Conservation (phyloP, 2,888 invertebrate genomes). For the Crepidodera aurea region DNA sequence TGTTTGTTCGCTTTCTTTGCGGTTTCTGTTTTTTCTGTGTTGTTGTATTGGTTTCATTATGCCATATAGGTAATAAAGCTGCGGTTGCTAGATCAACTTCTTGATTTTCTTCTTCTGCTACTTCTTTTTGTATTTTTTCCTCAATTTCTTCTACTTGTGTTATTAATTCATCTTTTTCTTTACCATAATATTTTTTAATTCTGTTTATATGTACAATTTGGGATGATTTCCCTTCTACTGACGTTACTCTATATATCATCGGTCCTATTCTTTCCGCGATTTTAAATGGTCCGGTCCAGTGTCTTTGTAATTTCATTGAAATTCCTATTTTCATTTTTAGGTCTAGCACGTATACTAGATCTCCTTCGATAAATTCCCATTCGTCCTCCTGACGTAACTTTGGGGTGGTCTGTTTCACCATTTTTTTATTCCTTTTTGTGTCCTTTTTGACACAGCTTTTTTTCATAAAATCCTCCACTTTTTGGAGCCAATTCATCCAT, state of each 20-base stretch:
- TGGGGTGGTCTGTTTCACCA: not conserved
- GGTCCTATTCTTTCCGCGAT: conserved; percentile 6
- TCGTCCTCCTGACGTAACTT: conserved; percentile 2
- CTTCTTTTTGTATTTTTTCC: not conserved
- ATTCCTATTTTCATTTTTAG: not conserved
- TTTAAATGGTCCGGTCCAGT: conserved; percentile 11
- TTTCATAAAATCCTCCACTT: not conserved
- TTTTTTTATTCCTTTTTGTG: too few species aligned
- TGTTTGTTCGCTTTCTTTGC: too few species aligned
- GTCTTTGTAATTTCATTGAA: conserved; percentile 17
- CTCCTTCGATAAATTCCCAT: not conserved
- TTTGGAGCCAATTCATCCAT: not conserved
- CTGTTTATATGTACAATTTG: conserved; percentile 6
- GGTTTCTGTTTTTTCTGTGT: too few species aligned
- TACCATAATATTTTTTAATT: not conserved
- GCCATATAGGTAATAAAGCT: too few species aligned
- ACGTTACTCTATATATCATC: not conserved
- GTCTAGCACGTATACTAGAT: conserved; percentile 9
- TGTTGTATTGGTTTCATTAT: too few species aligned
- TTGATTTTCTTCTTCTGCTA: not conserved
- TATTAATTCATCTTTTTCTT: not conserved
- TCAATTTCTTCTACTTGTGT: not conserved
- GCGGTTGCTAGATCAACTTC: not conserved
- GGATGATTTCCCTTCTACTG: not conserved
- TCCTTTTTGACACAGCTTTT: too few species aligned